Conservation (phyloP, 2,888 invertebrate genomes). For the Lithophane ornitopus region DNA sequence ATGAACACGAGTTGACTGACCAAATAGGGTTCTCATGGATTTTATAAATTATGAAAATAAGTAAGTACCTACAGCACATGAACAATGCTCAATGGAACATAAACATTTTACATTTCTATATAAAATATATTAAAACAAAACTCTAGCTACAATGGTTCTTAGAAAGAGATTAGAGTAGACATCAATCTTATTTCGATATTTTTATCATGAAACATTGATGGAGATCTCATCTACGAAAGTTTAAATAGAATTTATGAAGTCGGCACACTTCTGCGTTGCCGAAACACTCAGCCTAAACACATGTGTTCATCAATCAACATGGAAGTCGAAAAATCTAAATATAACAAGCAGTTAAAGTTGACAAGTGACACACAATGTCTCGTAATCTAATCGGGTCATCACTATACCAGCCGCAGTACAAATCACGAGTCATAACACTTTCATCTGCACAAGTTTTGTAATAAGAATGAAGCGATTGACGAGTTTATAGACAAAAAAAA, state of each 20-base stretch:
- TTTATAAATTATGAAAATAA: background rate
- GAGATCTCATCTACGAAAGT: background rate
- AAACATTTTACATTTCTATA: background rate
- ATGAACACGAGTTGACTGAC: slow-evolving; percentile 17
- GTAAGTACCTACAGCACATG: background rate
- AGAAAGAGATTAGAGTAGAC: slow-evolving; percentile 10
- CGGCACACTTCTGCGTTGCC: slow-evolving; percentile 20
- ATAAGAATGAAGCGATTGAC: slow-evolving; percentile 10
- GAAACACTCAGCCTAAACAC: slow-evolving; percentile 24
- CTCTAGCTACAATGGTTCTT: background rate
- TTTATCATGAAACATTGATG: slow-evolving; percentile 4
- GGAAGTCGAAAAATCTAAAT: slow-evolving; percentile 71
- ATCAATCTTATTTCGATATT: slow-evolving; percentile 3
- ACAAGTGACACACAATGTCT: slow-evolving; percentile 85
- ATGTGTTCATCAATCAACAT: slow-evolving; percentile 60
- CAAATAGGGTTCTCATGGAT: background rate
- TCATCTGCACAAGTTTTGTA: slow-evolving; percentile 34
- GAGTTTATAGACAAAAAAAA: too few species aligned
- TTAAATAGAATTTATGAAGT: slow-evolving; percentile 13
- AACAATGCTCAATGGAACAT: background rate
- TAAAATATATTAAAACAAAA: background rate
- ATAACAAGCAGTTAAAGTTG: slow-evolving; percentile 75
- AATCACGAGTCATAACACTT: slow-evolving; percentile 64
- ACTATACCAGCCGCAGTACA: slow-evolving; percentile 67
- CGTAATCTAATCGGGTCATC: slow-evolving; percentile 84